A percentile compares a stretch with the other conserved stretches of the same genome.
phyloP scores from a whole-genome alignment of 2,113 vertebrate species.

The Epinephelus moara region DNA sequence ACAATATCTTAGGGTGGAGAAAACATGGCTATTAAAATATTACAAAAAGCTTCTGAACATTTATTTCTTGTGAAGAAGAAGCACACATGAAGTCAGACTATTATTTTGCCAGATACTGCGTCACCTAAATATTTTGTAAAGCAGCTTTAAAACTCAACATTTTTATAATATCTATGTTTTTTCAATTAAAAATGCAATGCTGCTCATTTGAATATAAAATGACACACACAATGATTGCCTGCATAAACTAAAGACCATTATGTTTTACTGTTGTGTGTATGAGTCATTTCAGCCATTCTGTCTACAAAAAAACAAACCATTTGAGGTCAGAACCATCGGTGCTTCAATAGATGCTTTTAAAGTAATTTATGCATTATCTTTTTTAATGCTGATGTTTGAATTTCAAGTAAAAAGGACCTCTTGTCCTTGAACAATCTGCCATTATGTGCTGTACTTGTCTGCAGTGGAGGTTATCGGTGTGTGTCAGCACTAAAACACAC shows the following conservation, averaged over 20 bases:
- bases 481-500: neutral
- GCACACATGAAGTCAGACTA: neutral
- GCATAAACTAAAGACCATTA: neutral
- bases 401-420: neutral
- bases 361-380: neutral
- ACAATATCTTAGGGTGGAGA: constrained; percentile 86
- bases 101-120: neutral
- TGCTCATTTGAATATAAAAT: neutral
- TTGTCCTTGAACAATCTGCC: constrained; percentile 24
- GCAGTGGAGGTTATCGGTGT: neutral
- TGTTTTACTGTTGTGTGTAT: neutral
- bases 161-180: no score
- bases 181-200: neutral
- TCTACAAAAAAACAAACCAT: neutral
- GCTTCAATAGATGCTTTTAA: constrained; percentile 33
- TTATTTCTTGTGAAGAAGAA: neutral
- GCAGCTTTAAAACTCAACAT: neutral
- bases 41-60: neutral
- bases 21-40: neutral
- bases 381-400: neutral
- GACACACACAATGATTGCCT: neutral
- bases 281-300: neutral
- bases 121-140: neutral
- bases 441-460: neutral
- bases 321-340: neutral